A percentile compares a stretch with the other conserved stretches of the same genome.
Evolutionary conservation across 2,888 invertebrate species (phyloP).

Genomic region (Piscicola geometra): DNA sequence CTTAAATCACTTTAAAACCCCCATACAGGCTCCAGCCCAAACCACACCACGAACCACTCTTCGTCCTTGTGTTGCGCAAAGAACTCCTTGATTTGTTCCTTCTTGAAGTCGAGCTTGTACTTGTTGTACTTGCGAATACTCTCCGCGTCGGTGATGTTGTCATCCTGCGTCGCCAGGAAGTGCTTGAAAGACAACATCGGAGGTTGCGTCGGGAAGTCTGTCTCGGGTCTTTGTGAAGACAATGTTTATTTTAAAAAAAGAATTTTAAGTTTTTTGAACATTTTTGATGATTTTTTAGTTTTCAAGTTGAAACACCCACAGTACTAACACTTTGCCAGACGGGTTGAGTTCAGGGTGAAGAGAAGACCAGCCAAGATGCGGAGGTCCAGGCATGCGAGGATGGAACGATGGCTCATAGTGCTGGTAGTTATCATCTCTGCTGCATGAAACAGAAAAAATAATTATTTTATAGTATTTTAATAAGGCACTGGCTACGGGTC

Average conservation of each 20-base stretch:
- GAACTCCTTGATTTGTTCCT: slow-evolving; percentile 94
- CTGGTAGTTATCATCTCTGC: slow-evolving; percentile 46
- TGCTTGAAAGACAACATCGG: slow-evolving; percentile 95
- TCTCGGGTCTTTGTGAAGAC: slow-evolving; percentile 12
- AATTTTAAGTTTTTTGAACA: no score
- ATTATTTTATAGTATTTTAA: background rate
- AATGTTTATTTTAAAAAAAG: no score
- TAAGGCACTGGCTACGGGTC: no score
- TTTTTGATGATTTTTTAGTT: no score
- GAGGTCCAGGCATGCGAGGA: slow-evolving; percentile 39
- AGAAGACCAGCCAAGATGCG: slow-evolving; percentile 43
- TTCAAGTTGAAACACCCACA: no score
- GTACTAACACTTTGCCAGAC: slow-evolving; percentile 11
- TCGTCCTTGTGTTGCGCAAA: slow-evolving; percentile 98
- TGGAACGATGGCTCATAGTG: slow-evolving; percentile 47
- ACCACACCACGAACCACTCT: slow-evolving; percentile 77
- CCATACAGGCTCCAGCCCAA: no score
- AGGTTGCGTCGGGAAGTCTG: slow-evolving; percentile 71
- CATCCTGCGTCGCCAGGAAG: slow-evolving; percentile 91
- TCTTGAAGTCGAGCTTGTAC: slow-evolving; percentile 91
- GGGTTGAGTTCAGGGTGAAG: slow-evolving; percentile 34
- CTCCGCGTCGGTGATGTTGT: slow-evolving; percentile 85
- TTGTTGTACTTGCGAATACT: slow-evolving; percentile 96
- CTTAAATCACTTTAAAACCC: no score
- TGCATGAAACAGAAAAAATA: slow-evolving; percentile 3